Base-by-base conservation (phyloP, 2,888 invertebrate species). In the Pedicia rivosa region DNA sequence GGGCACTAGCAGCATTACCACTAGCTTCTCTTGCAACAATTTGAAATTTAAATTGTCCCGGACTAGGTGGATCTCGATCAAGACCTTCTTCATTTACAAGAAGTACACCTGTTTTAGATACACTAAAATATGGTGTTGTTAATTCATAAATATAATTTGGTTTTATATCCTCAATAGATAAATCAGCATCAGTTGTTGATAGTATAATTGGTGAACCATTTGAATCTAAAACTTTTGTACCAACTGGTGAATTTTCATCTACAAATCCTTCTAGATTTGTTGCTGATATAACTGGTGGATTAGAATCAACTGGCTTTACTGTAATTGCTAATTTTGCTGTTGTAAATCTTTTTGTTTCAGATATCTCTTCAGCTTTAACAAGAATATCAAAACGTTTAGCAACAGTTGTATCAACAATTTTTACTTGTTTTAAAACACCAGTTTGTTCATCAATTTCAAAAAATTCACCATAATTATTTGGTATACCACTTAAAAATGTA, bases 51-150 rank as follows among this genome's bases (percentile, higher is more conserved):
- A 81, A 84, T 51, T 76, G 76, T 16, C 81, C 81, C 1, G 78
- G 78, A 52, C 79, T 84, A 0, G 90, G 90, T 2, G 82, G 78
- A 61, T 90, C 90, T 22, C 90, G 68, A 54, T 90, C 90, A 29
- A 91, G 64, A 50, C 77, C 77, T 48, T 84, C 81, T 50, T 84
- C 79, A 51, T 79, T 81, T 0, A 90, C 88, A 10, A 82, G 66
- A 27, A 91, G 60, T 40, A 70, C 64, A 2, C 82, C 81, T 35
- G 75, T 70, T 41, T 70, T 64, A 47, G 82, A 78, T 39, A 88
- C 79, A 43, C 74, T 68, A 57, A 91, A 91, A 51, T 75, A 86
- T 35, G 71, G 78, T 2, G 86, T 82, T 0, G 90, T 90, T 48
- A 88, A 52, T 53, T 90, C 90, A 53, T 78, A 90, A 2, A 74